Conservation (phyloP, 2,888 invertebrate species). For the Acanthococcus lagerstroemiae region DNA sequence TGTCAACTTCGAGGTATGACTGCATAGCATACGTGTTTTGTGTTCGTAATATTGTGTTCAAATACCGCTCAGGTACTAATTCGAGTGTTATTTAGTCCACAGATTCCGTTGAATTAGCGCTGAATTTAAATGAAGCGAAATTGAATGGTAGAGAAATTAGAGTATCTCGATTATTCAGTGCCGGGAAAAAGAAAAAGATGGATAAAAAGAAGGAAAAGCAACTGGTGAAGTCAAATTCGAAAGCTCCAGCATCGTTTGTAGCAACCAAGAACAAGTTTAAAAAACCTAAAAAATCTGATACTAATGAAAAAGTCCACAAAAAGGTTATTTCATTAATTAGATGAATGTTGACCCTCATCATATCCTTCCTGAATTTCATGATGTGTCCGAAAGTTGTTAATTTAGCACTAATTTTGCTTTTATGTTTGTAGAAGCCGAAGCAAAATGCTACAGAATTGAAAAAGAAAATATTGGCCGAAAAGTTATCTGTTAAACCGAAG, state of each 20-base stretch:
- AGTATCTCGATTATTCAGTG: conserved; percentile 41
- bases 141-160: conserved; percentile 52
- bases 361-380: not conserved
- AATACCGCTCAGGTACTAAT: not conserved
- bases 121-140: conserved; percentile 52
- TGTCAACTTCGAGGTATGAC: conserved; percentile 54
- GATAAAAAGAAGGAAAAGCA: conserved; percentile 1
- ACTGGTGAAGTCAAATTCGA: not conserved
- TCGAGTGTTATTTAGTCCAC: conserved; percentile 40
- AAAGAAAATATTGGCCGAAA: conserved; percentile 29
- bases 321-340: no score
- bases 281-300: no score
- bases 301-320: no score
- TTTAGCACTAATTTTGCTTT: not conserved
- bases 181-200: conserved; percentile 4
- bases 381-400: not conserved
- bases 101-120: conserved; percentile 56
- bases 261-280: not conserved
- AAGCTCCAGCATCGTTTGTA: not conserved
- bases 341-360: no score
- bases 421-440: conserved; percentile 26
- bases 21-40: not conserved
- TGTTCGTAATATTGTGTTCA: not conserved
- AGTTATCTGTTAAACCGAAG: conserved; percentile 16
- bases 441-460: conserved; percentile 27